Base-by-base conservation (phyloP, 1,140 invertebrate genomes). In the Nasonia vitripennis region DNA sequence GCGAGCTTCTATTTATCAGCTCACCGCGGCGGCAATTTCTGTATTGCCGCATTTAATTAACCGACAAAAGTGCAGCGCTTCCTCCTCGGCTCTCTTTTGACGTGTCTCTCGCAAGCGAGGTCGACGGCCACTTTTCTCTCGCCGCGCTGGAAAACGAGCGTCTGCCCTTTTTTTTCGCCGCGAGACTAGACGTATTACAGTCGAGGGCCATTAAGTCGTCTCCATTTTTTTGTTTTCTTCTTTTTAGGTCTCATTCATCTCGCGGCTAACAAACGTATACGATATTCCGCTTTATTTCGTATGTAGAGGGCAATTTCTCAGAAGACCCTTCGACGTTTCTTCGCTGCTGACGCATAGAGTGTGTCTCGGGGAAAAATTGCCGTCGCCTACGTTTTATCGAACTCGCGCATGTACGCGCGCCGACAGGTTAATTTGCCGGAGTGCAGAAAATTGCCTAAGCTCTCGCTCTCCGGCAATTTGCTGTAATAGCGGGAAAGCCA, bases 41-140 rank as follows among this genome's bases (percentile, higher is more conserved):
- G 70, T 71, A 31, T 71, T 71, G 70, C 31, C 70, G 70, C 31
- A 71, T 71, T 71, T 71, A 34, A 71, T 71, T 71, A 71, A 71
- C 70, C 70, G 31, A 71, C 70, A 71, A 71, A 71, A 71, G 55
- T 62, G 27, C 27, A 27, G 20, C 5, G 17, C 55, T 62, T 62
- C 55, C 55, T 62, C 55, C 55, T 62, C 20, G 17, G 55, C 1
- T 27, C 7, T 62, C 55, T 62, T 62, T 62, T 62, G 17, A 62
- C 55, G 5, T 0, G 4, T 62, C 51, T 17, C 12, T 1, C 55
- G 55, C 41, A 7, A 5, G 20, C 17, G 55, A 62, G 55, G 55
- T 62, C 55, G 55, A 62, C 20, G 55, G 55, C 55, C 55, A 62
- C 55, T 62, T 62, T 62, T 62, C 55, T 17, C 6, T 17, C 34